Conservation (phyloP, 2,888 invertebrate species). For the Drosophila yooni region DNA sequence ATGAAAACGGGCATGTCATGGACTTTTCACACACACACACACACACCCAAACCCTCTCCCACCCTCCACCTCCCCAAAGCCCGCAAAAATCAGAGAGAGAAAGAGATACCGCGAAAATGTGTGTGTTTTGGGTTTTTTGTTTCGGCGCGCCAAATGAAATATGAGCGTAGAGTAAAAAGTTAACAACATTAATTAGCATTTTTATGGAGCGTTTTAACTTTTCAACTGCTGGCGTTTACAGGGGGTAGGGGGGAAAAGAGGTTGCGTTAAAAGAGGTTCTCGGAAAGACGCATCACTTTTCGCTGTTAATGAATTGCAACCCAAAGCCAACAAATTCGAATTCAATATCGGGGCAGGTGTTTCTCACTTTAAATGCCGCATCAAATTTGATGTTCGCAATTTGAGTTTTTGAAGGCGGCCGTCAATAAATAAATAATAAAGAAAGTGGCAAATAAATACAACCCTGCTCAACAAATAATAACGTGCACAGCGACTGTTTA, state of each 20-base stretch:
- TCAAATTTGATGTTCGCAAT: conserved; percentile 49
- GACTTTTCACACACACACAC: conserved; percentile 41
- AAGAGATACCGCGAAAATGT: conserved; percentile 12
- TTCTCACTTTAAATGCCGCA: conserved; percentile 34
- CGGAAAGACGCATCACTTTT: conserved; percentile 38
- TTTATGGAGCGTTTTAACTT: conserved; percentile 73
- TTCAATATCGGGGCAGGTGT: conserved; percentile 31
- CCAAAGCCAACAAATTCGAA: not conserved
- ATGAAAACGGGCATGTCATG: conserved; percentile 59
- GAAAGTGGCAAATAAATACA: not conserved
- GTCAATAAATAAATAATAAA: conserved; percentile 34
- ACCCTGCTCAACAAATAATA: not conserved
- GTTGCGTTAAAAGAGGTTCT: conserved; percentile 6
- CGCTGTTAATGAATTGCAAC: conserved; percentile 30
- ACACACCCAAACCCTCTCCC: not conserved
- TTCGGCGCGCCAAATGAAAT: conserved; percentile 54
- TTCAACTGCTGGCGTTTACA: not conserved
- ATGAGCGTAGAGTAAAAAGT: conserved; percentile 77
- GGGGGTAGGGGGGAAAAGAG: not conserved
- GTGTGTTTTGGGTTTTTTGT: not conserved
- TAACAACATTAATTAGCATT: conserved; percentile 81
- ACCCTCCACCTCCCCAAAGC: not conserved
- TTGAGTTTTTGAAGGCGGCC: conserved; percentile 34
- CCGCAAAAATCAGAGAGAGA: conserved; percentile 28
- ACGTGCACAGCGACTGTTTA: not conserved